Conservation (phyloP, 2,888 invertebrate genomes). For the Cheilosia soror region DNA sequence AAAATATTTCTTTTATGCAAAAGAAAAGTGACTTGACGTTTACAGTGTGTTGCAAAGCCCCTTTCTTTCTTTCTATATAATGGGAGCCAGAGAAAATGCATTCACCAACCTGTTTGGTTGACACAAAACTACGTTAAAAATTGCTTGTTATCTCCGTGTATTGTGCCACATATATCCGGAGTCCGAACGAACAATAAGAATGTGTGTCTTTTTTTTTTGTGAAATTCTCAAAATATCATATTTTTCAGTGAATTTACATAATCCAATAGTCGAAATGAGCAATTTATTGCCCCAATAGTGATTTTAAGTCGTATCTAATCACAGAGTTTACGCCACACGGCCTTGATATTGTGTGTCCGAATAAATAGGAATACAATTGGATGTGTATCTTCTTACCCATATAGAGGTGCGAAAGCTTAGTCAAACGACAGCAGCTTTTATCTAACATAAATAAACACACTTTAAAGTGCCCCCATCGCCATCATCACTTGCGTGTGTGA, state of each 20-base stretch:
- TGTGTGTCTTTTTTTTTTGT: conserved; percentile 34
- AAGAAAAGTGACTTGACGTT: not conserved
- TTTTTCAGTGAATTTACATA: conserved; percentile 45
- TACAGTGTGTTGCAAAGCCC: not conserved
- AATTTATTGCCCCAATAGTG: conserved; percentile 32
- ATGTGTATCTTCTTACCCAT: conserved; percentile 32
- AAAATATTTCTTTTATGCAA: not conserved
- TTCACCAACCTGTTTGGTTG: conserved; percentile 72
- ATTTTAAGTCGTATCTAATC: conserved; percentile 42
- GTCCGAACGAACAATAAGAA: conserved; percentile 44
- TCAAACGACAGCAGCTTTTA: conserved; percentile 38
- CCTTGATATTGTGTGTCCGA: conserved; percentile 39
- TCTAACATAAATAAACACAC: conserved; percentile 53
- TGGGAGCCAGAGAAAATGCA: conserved; percentile 50
- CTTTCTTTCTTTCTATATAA: not conserved
- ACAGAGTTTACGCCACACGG: conserved; percentile 20
- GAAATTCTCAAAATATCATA: conserved; percentile 35
- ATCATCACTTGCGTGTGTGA: conserved; percentile 22
- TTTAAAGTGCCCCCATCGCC: not conserved
- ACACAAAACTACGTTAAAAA: conserved; percentile 52
- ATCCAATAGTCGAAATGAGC: conserved; percentile 31
- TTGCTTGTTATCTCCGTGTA: conserved; percentile 56
- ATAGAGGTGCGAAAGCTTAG: conserved; percentile 35
- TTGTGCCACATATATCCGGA: conserved; percentile 64
- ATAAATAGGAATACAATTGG: conserved; percentile 8